Evolutionary conservation across 2,113 vertebrate genomes (phyloP).

Genomic region (Limnothrissa miodon): DNA sequence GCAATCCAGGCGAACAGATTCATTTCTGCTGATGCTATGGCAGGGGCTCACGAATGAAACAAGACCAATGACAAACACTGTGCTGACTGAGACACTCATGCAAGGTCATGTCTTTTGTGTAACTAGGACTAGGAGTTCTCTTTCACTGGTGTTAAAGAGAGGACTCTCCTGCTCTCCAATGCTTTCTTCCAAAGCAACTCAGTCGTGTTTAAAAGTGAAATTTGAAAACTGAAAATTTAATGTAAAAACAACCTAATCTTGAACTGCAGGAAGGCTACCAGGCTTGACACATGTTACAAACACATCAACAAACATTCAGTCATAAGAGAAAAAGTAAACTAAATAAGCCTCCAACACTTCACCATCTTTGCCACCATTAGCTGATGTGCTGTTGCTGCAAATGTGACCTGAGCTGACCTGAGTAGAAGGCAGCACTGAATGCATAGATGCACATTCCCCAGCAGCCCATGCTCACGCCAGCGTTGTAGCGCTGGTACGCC

Average conservation of each 20-base stretch:
- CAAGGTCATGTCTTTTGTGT: background rate
- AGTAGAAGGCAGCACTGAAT: conserved; percentile 96
- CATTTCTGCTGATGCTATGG: background rate
- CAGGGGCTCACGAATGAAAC: background rate
- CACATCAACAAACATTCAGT: background rate
- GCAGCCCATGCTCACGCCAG: conserved; percentile 94
- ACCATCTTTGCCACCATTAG: background rate
- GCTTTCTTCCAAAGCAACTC: background rate
- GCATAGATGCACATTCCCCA: conserved; percentile 99
- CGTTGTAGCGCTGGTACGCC: conserved; percentile 88
- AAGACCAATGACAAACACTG: background rate
- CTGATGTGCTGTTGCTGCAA: background rate
- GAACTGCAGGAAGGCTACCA: too few relatives aligned
- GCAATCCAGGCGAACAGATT: background rate
- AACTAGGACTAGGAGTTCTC: background rate
- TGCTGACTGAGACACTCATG: background rate
- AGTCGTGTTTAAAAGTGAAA: background rate
- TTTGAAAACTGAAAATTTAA: background rate
- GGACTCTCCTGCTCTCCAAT: background rate
- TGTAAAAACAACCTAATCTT: too few relatives aligned
- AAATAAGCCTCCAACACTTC: background rate
- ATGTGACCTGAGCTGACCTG: conserved; percentile 72
- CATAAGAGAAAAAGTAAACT: background rate
- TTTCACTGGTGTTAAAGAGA: background rate
- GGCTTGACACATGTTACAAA: too few relatives aligned